Percentiles rank a stretch among this genome's conserved stretches.
Conservation (phyloP, 2,797 vertebrate genomes). For the Halcyon leucocephala region DNA sequence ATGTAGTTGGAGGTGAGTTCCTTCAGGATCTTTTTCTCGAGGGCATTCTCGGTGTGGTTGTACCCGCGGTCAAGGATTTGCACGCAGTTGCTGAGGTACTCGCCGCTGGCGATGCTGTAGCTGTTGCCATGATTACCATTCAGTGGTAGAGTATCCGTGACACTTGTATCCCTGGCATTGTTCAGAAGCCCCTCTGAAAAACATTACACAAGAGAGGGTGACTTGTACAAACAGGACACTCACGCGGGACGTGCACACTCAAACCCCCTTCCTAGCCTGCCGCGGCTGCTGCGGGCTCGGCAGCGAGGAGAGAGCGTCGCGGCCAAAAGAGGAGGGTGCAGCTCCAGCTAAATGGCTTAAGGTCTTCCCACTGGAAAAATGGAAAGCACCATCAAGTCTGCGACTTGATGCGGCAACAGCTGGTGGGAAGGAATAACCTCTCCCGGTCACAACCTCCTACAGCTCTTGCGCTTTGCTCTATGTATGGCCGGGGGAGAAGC, state of each 20-base stretch:
- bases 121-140: conserved; percentile 99
- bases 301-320: neutral
- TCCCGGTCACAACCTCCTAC: neutral
- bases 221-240: conserved; percentile 70
- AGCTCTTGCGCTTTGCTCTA: neutral
- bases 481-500: neutral
- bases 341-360: neutral
- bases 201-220: conserved; percentile 83
- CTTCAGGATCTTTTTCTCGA: conserved; percentile 99
- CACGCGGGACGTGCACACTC: conserved; percentile 50
- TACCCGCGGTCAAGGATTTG: conserved; percentile 97
- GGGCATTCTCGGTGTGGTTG: conserved; percentile 94
- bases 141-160: conserved; percentile 99
- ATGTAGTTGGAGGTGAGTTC: conserved; percentile 98
- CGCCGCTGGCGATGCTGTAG: conserved; percentile 95
- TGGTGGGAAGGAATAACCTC: neutral
- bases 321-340: neutral
- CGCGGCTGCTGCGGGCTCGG: neutral
- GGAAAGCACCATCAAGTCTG: neutral
- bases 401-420: neutral
- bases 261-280: conserved; percentile 59
- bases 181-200: conserved; percentile 99
- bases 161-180: conserved; percentile 99
- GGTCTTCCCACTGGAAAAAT: neutral
- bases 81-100: conserved; percentile 99